Base-by-base conservation (phyloP, 2,113 vertebrate genomes). In the Leptocoma aspasia region DNA sequence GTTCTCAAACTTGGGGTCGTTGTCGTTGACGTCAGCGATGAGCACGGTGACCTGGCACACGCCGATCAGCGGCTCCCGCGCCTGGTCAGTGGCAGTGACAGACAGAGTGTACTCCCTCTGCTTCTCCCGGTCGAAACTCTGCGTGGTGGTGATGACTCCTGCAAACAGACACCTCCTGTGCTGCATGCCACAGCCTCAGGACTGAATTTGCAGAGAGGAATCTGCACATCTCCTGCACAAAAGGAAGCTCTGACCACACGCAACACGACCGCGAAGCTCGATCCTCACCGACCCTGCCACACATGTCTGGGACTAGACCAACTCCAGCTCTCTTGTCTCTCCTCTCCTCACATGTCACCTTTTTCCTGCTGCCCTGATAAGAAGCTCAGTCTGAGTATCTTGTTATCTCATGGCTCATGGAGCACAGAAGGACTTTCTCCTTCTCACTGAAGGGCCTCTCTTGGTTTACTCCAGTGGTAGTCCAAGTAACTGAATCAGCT, bases 1-100 rank as follows among this genome's bases (percentile, higher is more conserved):
- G 97, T 99, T 99, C 94, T 99, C 98, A 64, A 99, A 99, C 64
- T 98, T 99, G 42, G 99, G 99, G 9, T 98, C 97, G 9, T 99
- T 99, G 98, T 99, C 99, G 39, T 99, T 99, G 97, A 98, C 65
- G 30, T 99, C 99, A 5, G 95, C 96, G 52, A 99, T 97, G 63
- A 98, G 85, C 65, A 99, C 54, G 7, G 97, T 98, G 97, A 99
- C 65, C 96, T 97, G 98, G 76, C 99, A 99, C 85, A 99, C 94
- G 2, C 99, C 98, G 7, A 99, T 98, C 81, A 99, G 98, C 0
- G 99, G 99, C 66, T 99, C 98, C 80, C 96, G 97, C 1, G 98
- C 99, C 96, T 97, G 98, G 95, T 99, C 99, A 0, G 98, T 99
- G 23, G 99, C 99, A 0, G 98, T 99, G 42, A 99, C 98, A 6